Evolutionary conservation across 2,888 invertebrate species (phyloP), one percentile per base, ranked within the genome.

Genomic region (Netelia fuscicornis): DNA sequence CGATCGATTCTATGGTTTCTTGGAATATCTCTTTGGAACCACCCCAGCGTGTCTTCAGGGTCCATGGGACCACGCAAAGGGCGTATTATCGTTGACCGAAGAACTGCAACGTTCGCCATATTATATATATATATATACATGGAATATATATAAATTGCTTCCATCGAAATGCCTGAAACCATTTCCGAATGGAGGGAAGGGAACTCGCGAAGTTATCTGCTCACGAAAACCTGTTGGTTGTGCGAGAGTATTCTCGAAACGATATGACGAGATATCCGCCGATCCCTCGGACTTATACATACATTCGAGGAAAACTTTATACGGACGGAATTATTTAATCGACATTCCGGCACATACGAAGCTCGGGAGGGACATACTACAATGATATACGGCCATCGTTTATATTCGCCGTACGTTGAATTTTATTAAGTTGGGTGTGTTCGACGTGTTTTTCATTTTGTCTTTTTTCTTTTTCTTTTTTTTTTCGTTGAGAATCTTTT

Each of bases 161-260:
- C 44, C 54, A 44, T 65, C 20, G 25, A 62, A 30, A 70, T 48
- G 56, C 30, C 67, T 11, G 64, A 44, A 48, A 83, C 70, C 52
- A 54, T 54, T 67, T 84, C 72, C 64, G 79, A 86, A 85, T 84
- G 82, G 83, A 87, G 78, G 75, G 77, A 56, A 65, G 30, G 17
- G 44, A 67, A 80, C 58, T 64, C 25, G 17, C 9, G 54, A 76
- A 37, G 60, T 54, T 65, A 42, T 56, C 62, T 60, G 71, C 83
- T 78, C 75, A 74, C 23, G 77, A 71, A 87, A 87, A 88, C 76
- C 83, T 80, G 84, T 85, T 81, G 83, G 75, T 74, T 72, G 20
- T 30, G 30, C 72, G 54, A 54, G 67, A 44, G 58, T 20, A 71
- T 70, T 42, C 67, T 62, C 62, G 79, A 82, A 77, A 82, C 81